Evolutionary conservation across 2,888 invertebrate genomes (phyloP).

Genomic region (Troides oblongomaculatus): DNA sequence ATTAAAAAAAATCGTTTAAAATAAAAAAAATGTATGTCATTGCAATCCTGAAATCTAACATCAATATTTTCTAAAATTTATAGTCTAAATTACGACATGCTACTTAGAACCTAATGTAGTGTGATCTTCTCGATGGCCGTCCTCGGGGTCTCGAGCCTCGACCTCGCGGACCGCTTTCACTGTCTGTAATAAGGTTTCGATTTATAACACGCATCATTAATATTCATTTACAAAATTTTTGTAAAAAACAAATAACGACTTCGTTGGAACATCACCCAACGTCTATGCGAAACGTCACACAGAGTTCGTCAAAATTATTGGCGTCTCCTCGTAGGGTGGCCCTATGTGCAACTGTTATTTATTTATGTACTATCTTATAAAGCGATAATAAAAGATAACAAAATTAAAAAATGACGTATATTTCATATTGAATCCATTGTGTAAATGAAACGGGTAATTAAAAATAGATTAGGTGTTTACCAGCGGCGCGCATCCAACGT

Average conservation of each 20-base stretch:
- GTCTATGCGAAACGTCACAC: too few relatives aligned
- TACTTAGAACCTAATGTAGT: constrained; percentile 63
- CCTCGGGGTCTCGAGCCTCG: constrained; percentile 67
- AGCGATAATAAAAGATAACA: too few relatives aligned
- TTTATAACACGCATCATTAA: background rate
- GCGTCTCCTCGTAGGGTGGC: too few relatives aligned
- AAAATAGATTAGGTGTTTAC: constrained; percentile 37
- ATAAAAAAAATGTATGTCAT: background rate
- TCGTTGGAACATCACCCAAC: too few relatives aligned
- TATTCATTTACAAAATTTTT: background rate
- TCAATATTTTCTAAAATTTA: background rate
- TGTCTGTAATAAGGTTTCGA: constrained; percentile 51
- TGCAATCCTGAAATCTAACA: background rate
- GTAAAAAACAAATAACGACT: too few relatives aligned
- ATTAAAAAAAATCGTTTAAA: background rate
- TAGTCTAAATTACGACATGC: background rate
- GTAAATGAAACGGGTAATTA: background rate
- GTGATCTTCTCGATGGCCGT: constrained; percentile 59
- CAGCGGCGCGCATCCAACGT: constrained; percentile 74
- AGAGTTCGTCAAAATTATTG: too few relatives aligned
- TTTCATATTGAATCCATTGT: background rate
- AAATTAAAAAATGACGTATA: background rate
- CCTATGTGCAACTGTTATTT: too few relatives aligned
- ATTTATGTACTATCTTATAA: too few relatives aligned
- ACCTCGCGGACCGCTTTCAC: constrained; percentile 68